Evolutionary conservation across 1,140 invertebrate species (phyloP), one percentile per base, ranked within the genome.

Genomic region (Hypsibius dujardini): DNA sequence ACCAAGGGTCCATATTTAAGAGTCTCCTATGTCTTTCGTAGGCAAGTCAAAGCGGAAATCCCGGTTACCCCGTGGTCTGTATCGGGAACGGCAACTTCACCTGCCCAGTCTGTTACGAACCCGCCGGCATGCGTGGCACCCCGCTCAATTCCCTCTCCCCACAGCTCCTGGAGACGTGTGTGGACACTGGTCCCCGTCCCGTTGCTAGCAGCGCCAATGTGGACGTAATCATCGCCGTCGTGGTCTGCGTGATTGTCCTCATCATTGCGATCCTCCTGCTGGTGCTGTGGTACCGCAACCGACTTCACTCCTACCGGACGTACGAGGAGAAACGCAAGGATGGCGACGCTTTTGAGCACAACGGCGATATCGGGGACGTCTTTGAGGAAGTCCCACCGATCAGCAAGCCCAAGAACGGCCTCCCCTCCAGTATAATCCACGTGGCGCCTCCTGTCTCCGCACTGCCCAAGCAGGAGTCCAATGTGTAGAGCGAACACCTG

Each of bases 271-370:
- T 67, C 3, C 42, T 67, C 3, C 42, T 67, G 62, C 42, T 67
- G 7, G 62, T 67, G 7, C 42, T 67, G 7, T 67, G 62, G 62
- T 67, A 67, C 62, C 7, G 62, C 3, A 67, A 67, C 62, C 7
- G 62, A 3, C 42, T 67, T 3, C 62, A 67, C 42, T 67, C 62
- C 7, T 67, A 67, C 42, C 62, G 62, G 45, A 67, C 62, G 7
- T 67, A 67, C 62, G 62, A 67, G 42, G 62, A 67, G 42, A 67
- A 67, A 42, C 62, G 62, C 7, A 67, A 67, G 62, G 62, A 67
- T 42, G 62, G 7, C 7, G 62, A 67, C 3, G 62, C 42, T 3
- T 67, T 14, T 42, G 62, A 67, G 7, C 62, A 67, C 3, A 67
- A 67, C 42, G 62, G 62, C 62, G 62, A 67, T 42, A 3, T 42